Percentiles rank a stretch among this genome's conserved stretches.
Conservation (phyloP, 1,140 invertebrate genomes). For the Macrocentrus cingulum region DNA sequence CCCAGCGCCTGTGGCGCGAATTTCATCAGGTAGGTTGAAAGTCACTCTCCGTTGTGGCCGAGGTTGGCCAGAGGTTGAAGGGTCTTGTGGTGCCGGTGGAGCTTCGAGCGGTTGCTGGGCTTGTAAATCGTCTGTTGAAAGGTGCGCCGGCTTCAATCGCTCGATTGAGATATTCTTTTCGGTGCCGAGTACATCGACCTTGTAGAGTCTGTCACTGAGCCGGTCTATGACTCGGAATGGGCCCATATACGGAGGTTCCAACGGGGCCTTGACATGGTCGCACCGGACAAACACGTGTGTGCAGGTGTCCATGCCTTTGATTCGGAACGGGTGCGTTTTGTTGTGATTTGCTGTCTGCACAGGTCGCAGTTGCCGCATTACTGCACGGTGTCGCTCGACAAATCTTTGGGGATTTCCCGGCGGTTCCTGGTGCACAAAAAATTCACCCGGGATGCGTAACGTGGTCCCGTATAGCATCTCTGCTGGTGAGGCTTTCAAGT, state of each 20-base stretch:
- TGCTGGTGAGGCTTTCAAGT: constrained; percentile 17
- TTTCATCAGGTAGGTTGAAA: no score
- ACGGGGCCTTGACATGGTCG: constrained; percentile 30
- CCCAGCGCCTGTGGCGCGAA: no score
- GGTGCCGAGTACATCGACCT: no score
- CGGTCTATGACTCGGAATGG: constrained; percentile 33
- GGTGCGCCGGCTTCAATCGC: no score
- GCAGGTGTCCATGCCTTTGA: constrained; percentile 22
- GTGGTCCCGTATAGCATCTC: constrained; percentile 37
- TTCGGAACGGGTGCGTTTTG: constrained; percentile 10
- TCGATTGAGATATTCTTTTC: no score
- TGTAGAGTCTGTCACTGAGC: no score
- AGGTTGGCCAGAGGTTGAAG: no score
- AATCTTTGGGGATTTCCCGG: constrained; percentile 17
- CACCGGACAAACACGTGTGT: constrained; percentile 13
- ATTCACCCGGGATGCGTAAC: constrained; percentile 43
- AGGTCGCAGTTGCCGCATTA: constrained; percentile 26
- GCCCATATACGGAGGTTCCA: constrained; percentile 33
- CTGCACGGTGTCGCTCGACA: constrained; percentile 21
- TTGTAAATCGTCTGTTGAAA: no score
- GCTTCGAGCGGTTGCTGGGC: no score
- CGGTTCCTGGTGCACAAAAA: constrained; percentile 30
- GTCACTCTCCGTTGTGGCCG: no score
- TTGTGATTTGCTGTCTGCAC: constrained; percentile 28
- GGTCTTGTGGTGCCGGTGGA: no score